Evolutionary conservation across 64 coral and sea anemone species (phyloP), one percentile per base, ranked within the genome.

Genomic region (Montipora capricornis): DNA sequence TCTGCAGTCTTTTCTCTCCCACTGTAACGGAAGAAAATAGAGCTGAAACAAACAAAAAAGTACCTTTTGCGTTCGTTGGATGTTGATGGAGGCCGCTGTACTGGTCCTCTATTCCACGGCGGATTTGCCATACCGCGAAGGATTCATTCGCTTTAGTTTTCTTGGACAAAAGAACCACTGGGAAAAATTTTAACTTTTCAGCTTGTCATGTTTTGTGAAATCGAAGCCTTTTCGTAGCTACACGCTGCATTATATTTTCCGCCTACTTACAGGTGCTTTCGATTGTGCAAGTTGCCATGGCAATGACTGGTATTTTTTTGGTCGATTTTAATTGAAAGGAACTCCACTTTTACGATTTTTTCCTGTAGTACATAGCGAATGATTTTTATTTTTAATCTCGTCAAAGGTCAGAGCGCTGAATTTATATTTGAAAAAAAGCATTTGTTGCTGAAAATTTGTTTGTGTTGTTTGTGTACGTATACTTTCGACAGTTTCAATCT

Each of bases 51-150:
- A 73, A 86, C 82, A 86, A 86, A 71, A 8, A 57, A 8, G 11
- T 86, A 86, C 82, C 82, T 86, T 71, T 86, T 86, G 19, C 82
- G 82, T 11, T 46, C 66, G 71, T 86, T 70, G 5, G 82, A 70
- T 68, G 20, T 86, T 20, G 67, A 48, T 60, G 60, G 16, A 2
- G 58, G 16, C 4, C 29, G 44, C 60, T 68, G 58, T 20, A 69
- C 15, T 5, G 82, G 44, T 86, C 64, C 82, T n/a, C 50, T 86
- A 22, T 86, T 86, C 82, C 82, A 86, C 7, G 82, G 82, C 0
- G 82, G 82, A 73, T 86, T 86, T 50, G 82, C 82, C 82, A 86
- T 86, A 49, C 15, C 11, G 5, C 17, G 44, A 50, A 1, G 16
- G 64, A 59, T 70, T 86, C 47, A 86, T 86, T 8, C 82, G 82